phyloP scores from a whole-genome alignment of 2,113 vertebrate genomes.

The Brachypteracias leptosomus region DNA sequence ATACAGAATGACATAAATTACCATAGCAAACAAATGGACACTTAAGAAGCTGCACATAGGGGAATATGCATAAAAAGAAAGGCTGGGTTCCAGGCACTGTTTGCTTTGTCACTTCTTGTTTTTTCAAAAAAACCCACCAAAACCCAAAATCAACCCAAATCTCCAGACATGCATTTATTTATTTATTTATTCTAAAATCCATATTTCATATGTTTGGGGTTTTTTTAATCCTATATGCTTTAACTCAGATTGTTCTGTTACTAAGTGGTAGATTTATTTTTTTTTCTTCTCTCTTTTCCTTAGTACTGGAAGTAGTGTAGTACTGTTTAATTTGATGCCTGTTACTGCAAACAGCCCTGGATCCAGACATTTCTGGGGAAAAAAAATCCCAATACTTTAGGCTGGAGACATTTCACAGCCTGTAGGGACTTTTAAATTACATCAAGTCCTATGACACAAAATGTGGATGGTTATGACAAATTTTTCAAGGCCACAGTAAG shows the following conservation, averaged over 20 bases:
- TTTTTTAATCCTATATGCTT: not conserved
- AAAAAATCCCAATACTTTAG: not conserved
- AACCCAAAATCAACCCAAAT: not conserved
- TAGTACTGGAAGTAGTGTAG: not conserved
- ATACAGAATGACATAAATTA: constrained; percentile 72
- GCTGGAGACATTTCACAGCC: not conserved
- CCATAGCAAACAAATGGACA: constrained; percentile 71
- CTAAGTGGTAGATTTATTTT: not conserved
- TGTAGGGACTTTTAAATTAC: not conserved
- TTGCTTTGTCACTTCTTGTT: not conserved
- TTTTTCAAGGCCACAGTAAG: not conserved
- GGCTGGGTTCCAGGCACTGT: not conserved
- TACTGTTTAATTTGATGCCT: not conserved
- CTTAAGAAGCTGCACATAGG: constrained; percentile 49
- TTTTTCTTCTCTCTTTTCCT: not conserved
- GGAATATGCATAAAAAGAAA: constrained; percentile 21
- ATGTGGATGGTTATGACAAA: not conserved
- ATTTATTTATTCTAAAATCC: no score
- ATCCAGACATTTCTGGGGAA: not conserved
- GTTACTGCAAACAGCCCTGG: not conserved
- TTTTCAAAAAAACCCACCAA: not conserved
- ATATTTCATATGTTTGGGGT: not conserved
- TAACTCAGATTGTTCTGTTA: not conserved
- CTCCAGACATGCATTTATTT: no score
- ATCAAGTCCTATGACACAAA: not conserved